phyloP scores from a whole-genome alignment of 1,140 invertebrate species.

The Drosophila navojoa region DNA sequence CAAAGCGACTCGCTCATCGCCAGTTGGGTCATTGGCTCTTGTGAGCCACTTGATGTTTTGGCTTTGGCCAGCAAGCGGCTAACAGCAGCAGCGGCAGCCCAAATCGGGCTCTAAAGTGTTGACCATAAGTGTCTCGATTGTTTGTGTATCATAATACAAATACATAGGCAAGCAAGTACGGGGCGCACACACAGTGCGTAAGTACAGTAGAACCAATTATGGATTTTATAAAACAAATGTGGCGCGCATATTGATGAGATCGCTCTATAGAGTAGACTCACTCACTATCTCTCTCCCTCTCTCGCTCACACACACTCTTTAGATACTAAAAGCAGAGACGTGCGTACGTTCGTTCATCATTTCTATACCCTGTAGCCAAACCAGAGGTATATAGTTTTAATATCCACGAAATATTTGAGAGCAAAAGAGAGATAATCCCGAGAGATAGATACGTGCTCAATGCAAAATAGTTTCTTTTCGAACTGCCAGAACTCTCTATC shows the following conservation, averaged over 20 bases:
- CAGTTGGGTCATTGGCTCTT: conserved; percentile 75
- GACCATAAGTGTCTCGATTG: conserved; percentile 81
- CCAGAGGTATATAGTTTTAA: background rate
- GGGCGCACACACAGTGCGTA: conserved; percentile 65
- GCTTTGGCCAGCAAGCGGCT: conserved; percentile 16
- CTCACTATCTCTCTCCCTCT: background rate
- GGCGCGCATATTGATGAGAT: conserved; percentile 74
- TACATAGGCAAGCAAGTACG: conserved; percentile 22
- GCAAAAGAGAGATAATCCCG: no score
- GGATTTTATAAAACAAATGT: conserved; percentile 84
- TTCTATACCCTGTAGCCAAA: conserved; percentile 19
- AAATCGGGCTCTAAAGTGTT: conserved; percentile 83
- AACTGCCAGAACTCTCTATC: no score
- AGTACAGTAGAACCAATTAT: conserved; percentile 84
- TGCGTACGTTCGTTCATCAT: conserved; percentile 58
- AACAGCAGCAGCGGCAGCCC: conserved; percentile 41
- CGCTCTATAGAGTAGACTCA: conserved; percentile 13
- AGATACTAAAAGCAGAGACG: conserved; percentile 32
- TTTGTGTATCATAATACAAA: conserved; percentile 80
- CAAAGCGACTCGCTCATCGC: conserved; percentile 46
- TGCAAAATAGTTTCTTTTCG: no score
- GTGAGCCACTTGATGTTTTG: conserved; percentile 49
- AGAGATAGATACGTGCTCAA: no score
- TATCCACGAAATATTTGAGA: no score
- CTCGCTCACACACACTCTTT: background rate